Base-by-base conservation (phyloP, 1,140 invertebrate species). In the Drosophila pandora region DNA sequence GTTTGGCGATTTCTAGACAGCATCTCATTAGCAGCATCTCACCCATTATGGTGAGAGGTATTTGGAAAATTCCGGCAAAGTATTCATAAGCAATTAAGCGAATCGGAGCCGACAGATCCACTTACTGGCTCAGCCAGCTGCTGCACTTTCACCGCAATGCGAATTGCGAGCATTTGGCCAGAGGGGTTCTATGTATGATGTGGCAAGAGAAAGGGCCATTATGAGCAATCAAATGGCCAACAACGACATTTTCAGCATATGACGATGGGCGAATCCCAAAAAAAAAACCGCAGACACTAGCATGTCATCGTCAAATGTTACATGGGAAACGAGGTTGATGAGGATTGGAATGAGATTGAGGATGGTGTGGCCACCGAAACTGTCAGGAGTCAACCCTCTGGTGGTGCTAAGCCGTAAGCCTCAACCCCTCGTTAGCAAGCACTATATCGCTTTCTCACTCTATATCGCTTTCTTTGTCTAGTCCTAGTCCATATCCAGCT, bases 381-480 rank as follows among this genome's bases (percentile, higher is more conserved):
- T 65, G 76, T 75, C 65, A 39, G 56, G 34, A 45, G 53, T 53
- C 65, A 74, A 56, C 63, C 68, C 76, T 63, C 62, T 47, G 62
- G 32, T 34, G 30, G 17, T 43, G 49, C 21, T 68, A 61, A 74
- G 63, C 58, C 56, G 30, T 37, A 45, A 47, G 63, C 34, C 56
- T 84, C 72, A 80, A 76, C 78, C 84, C 83, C 83, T 88, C 64
- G 83, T 88, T 88, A 88, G 83, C 79, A 76, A 71, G 3, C 12
- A 10, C 10, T 61, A 56, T 76, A 52, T 75, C 60, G 17, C 17
- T 17, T 17, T 49, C 65, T 65, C 62, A 39, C 57, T 58, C 57
- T 3, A 10, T 37, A 37, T 37, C 34, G 2, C 10, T 12, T n/a
- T 37, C 34, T 12, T 37, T 37, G 34, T 37, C 34, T 37, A 37